Evolutionary conservation across 2,797 vertebrate genomes (phyloP), one percentile per base, ranked within the genome.

Genomic region (Channallabes apus): DNA sequence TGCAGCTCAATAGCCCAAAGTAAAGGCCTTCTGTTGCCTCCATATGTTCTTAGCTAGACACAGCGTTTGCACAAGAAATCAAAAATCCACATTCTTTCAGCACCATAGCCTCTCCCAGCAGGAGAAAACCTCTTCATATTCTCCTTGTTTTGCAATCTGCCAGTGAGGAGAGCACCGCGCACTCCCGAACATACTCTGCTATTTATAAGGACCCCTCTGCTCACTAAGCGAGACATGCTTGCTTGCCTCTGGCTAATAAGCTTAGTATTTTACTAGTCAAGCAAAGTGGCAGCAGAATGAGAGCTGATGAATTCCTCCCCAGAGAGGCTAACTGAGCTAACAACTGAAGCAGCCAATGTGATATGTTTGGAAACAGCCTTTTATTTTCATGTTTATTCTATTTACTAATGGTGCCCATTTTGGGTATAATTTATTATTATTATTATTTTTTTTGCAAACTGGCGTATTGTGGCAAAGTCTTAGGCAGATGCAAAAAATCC

Each of bases 1-100:
- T 82, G 83, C 88, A 91, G 88, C 88, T 91, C 88, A 89, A 84
- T 88, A 90, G 82, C 88, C 88, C 88, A 90, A 82, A 87, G 87
- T 90, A 90, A 88, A 89, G 81, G 84, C 89, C 87, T 89, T 89
- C 90, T 92, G 90, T 88, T 90, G 86, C 24, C 67, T 78, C 84
- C 88, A 81, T 90, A 89, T 90, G 86, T 83, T 79, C 87, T 27
- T 86, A 87, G 84, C 82, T 84, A 90, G 77, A 89, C 86, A 38
- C 71, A 89, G 83, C 75, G 80, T 80, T 46, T 85, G 78, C 88
- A 86, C 64, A 82, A 77, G 84, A 87, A 84, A 88, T 90, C 81
- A 86, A 89, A 90, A 89, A 88, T 68, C 82, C 83, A 88, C 86
- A 89, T 86, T 88, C 82, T 86, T 79, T 86, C 84, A 89, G 86